Conservation (phyloP, 2,113 vertebrate genomes). For the Cyanocitta stelleri region DNA sequence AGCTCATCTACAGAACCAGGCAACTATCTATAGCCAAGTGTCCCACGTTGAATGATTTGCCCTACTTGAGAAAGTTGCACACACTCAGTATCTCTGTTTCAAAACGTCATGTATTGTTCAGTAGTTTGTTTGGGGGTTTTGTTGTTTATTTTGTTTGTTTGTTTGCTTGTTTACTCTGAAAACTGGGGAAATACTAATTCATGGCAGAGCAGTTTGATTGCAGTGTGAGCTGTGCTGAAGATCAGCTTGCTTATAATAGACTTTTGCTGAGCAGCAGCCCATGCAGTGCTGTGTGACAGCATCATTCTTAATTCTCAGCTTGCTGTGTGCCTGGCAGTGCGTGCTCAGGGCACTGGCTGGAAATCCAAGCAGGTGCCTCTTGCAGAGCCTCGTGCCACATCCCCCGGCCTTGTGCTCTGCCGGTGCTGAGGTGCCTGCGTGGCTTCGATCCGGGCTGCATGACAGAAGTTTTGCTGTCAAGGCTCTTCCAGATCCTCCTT, state of each 20-base stretch:
- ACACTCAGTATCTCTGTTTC: background rate
- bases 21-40: background rate
- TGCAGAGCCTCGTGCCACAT: accelerated
- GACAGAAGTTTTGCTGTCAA: background rate
- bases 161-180: background rate
- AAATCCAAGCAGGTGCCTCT: background rate
- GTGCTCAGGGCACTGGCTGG: background rate
- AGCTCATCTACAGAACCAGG: background rate
- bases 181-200: background rate
- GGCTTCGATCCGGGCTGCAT: background rate
- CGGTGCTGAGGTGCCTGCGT: background rate
- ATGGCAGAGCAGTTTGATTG: background rate
- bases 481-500: background rate
- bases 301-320: background rate
- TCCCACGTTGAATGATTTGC: background rate
- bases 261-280: background rate
- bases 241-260: background rate
- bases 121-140: background rate
- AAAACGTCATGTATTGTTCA: background rate
- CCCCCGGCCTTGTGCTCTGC: accelerated
- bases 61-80: background rate
- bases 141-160: background rate
- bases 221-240: background rate
- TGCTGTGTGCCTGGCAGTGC: background rate
- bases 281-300: background rate